Base-by-base conservation (phyloP, 2,797 vertebrate genomes). In the Erethizon dorsatum region DNA sequence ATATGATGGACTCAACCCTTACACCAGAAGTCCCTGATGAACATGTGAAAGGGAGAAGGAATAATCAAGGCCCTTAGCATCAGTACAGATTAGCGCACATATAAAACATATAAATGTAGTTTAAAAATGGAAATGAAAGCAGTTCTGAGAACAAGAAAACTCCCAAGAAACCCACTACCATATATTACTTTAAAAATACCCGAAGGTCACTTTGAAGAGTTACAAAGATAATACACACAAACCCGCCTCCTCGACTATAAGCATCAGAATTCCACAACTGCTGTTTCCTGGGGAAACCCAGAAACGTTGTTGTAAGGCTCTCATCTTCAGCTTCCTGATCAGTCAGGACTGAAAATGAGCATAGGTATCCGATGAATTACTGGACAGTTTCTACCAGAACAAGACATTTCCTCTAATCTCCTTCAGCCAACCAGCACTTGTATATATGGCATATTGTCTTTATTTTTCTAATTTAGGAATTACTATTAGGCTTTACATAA, bases 401-500 rank as follows among this genome's bases (percentile, higher is more conserved):
- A 75, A 67, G 89, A 52, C 18, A 71, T 50, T 61, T 83, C 69
- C 59, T n/a, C 57, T 65, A 24, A n/a, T 5, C 31, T 45, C 80
- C 7, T 73, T 33, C 56, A 79, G 88, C 61, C 41, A 59, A 17
- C 85, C 31, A 79, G 77, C 20, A 33, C 69, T 28, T 84, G 26
- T n/a, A 57, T 26, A 59, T 20, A 91, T 2, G 7, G 5, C 14
- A 79, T 26, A 20, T 1, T 82, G 65, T 9, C 24, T 57, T 24
- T 20, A 13, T 57, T 90, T 78, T 84, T 57, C 75, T 3, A 52
- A 80, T 52, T 73, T 47, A 67, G 56, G 6, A 79, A 82, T 78
- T 82, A 82, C 12, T 69, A 79, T 92, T 83, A 56, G 33, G 65
- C 17, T 88, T 85, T 59, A 71, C 33, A 67, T 71, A 92, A 92